These are phyloP conservation scores for Pluvialis apricaria DNA, from an alignment of 2,113 vertebrate species.

Conservation along the genomic window DNA sequence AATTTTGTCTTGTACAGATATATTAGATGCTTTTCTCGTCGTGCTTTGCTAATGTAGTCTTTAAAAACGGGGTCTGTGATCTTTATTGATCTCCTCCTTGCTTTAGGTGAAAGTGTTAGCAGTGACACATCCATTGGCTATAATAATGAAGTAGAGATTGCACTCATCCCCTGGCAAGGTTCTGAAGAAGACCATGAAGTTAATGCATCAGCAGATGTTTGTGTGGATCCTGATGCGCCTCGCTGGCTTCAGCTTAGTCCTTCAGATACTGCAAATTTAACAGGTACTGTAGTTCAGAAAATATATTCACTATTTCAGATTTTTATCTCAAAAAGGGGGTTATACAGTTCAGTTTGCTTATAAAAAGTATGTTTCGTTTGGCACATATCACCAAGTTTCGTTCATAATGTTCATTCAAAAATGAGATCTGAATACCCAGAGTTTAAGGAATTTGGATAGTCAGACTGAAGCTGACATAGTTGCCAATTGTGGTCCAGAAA, in stretches of 20 bases:
- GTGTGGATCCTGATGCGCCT: conserved; percentile 74
- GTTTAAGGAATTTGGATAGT: neutral
- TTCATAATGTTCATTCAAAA: rapidly evolving
- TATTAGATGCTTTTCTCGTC: rapidly evolving
- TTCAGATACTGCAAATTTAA: conserved; percentile 79
- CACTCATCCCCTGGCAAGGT: conserved; percentile 78
- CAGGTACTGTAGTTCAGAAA: conserved; percentile 73
- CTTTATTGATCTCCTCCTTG: neutral
- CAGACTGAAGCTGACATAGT: neutral
- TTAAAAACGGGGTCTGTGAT: neutral
- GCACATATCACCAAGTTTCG: rapidly evolving
- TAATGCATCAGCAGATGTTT: conserved; percentile 75
- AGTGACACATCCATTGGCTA: conserved; percentile 85
- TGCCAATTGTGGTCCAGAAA: neutral
- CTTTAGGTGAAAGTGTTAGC: conserved; percentile 87
- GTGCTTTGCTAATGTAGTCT: neutral
- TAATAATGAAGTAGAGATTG: conserved; percentile 78
- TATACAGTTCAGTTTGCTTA: neutral
- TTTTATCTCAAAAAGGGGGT: neutral
- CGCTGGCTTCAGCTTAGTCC: conserved; percentile 87
- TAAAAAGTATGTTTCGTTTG: neutral
- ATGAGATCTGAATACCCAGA: too few relatives aligned
- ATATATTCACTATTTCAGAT: neutral
- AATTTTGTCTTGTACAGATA: neutral
- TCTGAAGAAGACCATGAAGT: conserved; percentile 86